A percentile compares a stretch with the other conserved stretches of the same genome.
phyloP scores from a whole-genome alignment of 2,113 vertebrate species.

The Meles meles region DNA sequence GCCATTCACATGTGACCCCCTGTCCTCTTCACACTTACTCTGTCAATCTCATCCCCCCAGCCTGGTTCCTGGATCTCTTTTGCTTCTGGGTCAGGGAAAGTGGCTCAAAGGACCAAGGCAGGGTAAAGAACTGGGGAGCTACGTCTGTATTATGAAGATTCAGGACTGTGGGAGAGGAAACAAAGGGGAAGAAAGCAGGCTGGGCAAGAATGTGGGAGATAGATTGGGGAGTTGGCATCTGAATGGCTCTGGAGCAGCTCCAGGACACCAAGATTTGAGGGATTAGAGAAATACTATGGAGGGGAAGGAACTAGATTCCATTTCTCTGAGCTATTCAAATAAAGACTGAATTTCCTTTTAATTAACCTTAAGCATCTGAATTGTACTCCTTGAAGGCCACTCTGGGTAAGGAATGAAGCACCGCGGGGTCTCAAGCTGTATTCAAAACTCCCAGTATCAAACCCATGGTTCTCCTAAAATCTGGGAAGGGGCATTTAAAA shows the following conservation, averaged over 20 bases:
- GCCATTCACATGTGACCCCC: not conserved
- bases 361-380: not conserved
- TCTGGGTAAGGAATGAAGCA: not conserved
- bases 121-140: not conserved
- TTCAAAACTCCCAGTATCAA: not conserved
- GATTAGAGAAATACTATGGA: not conserved
- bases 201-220: not conserved
- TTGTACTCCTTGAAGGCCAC: not conserved
- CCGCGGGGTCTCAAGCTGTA: not conserved
- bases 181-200: not conserved
- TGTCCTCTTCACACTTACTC: not conserved
- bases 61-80: not conserved
- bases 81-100: not conserved
- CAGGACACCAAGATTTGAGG: not conserved
- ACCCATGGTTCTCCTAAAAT: not conserved
- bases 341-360: not conserved
- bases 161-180: not conserved
- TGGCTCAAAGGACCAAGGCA: not conserved
- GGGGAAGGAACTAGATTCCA: too few species aligned
- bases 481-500: not conserved
- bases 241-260: not conserved
- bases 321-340: not conserved
- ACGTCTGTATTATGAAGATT: not conserved
- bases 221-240: accelerated
- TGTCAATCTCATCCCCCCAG: not conserved